Conservation (phyloP, 2,888 invertebrate species). For the Hofmannophila pseudospretella region DNA sequence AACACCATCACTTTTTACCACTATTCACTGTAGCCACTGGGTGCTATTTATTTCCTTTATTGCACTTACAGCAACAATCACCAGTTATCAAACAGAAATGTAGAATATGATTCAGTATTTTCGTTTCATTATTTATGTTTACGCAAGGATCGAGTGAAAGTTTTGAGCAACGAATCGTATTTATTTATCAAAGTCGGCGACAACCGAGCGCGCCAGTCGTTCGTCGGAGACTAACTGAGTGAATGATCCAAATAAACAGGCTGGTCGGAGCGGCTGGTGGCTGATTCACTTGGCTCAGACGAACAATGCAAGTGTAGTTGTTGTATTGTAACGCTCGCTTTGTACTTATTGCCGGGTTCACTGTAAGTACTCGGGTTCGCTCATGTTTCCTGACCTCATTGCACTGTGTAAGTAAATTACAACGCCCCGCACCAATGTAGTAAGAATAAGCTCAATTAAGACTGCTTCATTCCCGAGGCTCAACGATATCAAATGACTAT, state of each 20-base stretch:
- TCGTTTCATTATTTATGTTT: constrained; percentile 2
- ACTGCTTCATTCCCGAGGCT: not conserved
- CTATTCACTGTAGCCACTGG: too few species aligned
- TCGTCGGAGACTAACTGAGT: constrained; percentile 13
- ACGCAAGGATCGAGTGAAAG: constrained; percentile 32
- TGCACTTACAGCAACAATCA: too few species aligned
- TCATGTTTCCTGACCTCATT: not conserved
- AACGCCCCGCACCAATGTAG: not conserved
- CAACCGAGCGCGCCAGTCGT: constrained; percentile 4
- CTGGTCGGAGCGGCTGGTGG: not conserved
- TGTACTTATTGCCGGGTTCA: not conserved
- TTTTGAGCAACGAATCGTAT: constrained; percentile 10
- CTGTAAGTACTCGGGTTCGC: not conserved
- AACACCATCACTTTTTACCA: constrained; percentile 18
- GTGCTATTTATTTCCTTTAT: too few species aligned
- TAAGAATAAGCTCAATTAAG: constrained; percentile 15
- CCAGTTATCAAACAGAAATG: not conserved
- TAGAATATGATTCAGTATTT: too few species aligned
- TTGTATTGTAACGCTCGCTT: not conserved
- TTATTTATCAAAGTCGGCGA: not conserved
- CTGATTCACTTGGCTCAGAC: constrained; percentile 12
- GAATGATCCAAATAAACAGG: constrained; percentile 11
- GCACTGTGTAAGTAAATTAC: not conserved
- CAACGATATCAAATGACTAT: not conserved
- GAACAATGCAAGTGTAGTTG: constrained; percentile 1